Base-by-base conservation (phyloP, 2,888 invertebrate species). In the Drosophila mimetica region DNA sequence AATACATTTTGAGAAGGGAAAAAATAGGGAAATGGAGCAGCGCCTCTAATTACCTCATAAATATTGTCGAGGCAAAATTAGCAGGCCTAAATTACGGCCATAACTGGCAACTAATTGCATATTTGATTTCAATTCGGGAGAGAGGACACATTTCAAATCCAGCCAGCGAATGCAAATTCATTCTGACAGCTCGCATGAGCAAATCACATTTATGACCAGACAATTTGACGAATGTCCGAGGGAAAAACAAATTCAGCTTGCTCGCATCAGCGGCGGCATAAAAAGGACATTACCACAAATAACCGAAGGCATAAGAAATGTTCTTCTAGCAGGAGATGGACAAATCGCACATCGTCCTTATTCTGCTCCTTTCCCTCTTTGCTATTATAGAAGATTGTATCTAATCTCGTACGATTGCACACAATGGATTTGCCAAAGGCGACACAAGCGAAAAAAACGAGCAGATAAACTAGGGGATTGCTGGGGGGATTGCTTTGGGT, bases 361-460 rank as follows among this genome's bases (percentile, higher is more conserved):
- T 22, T 2, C 44, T 16, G 32, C 53, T 28, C 7, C 25, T 37
- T 37, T 25, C 6, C 25, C 47, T 39, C 14, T 13, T 25, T 46
- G n/a, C 84, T 77, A 88, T 86, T 84, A 84, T 77, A 67, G 75
- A 80, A 88, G 84, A 85, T 85, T 85, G 88, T 85, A 85, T 85
- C 86, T 85, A 85, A 85, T 85, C 84, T 88, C 74, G 71, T 76
- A 58, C 80, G 88, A 84, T 84, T 84, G 84, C 86, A 83, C 84
- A 85, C 84, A 85, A 88, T 85, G 78, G 84, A 85, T 86, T 88
- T 75, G 80, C 85, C 77, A 52, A 79, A 71, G 86, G 83, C 82
- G 71, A 70, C 70, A 70, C 67, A 60, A 74, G 60, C 25, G 25
- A 58, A 28, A 57, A 44, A 36, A 32, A 32, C n/a, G n/a, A n/a